Evolutionary conservation across 1,140 invertebrate species (phyloP).

Genomic region (Cydia strobilella): DNA sequence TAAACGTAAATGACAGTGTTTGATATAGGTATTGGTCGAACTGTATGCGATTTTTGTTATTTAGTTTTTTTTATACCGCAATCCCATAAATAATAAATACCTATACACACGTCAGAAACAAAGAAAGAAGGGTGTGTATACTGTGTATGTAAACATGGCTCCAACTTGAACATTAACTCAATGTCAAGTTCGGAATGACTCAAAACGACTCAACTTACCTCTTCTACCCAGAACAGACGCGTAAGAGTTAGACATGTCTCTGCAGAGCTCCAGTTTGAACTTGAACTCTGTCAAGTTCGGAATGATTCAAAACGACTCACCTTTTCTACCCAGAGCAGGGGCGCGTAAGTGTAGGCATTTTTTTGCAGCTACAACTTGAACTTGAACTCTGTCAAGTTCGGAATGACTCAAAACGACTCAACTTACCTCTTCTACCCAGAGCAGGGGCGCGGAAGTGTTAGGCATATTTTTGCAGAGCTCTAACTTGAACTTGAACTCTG

Average conservation of each 20-base stretch:
- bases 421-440: constrained; percentile 88
- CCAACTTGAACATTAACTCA: constrained; percentile 77
- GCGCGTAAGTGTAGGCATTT: constrained; percentile 81
- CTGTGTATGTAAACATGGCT: too few species aligned
- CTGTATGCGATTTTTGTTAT: not conserved
- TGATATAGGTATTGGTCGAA: not conserved
- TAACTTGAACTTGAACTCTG: constrained; percentile 72
- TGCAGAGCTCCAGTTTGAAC: constrained; percentile 83
- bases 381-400: too few species aligned
- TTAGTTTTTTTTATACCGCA: not conserved
- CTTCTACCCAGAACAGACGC: constrained; percentile 89
- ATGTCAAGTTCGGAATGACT: not conserved
- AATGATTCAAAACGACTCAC: constrained; percentile 54
- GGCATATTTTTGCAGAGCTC: constrained; percentile 84
- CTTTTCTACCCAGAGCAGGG: constrained; percentile 90
- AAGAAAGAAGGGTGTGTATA: too few species aligned
- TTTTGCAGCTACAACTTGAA: constrained; percentile 83
- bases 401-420: too few species aligned
- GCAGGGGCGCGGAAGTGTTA: constrained; percentile 83
- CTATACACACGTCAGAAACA: too few species aligned
- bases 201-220: constrained; percentile 70
- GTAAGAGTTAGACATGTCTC: constrained; percentile 82
- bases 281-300: too few species aligned
- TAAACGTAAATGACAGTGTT: not conserved
- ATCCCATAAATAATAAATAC: too few species aligned